Conservation (phyloP, 2,888 invertebrate species). For the Agelastica alni region DNA sequence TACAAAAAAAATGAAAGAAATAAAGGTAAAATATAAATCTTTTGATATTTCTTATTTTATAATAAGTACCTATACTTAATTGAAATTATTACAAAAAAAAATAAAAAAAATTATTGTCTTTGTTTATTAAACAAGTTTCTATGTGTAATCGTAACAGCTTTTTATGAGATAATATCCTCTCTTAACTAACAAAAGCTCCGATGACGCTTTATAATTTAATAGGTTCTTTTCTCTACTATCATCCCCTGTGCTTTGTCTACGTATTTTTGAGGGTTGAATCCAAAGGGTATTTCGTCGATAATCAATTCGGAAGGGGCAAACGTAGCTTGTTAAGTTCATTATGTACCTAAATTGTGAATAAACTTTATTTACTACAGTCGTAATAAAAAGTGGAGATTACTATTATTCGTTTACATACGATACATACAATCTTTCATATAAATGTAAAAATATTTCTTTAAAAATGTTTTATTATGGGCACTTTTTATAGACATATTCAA, state of each 20-base stretch:
- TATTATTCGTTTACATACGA: too few relatives aligned
- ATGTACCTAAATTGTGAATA: conserved; percentile 25
- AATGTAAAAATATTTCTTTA: too few relatives aligned
- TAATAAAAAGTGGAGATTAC: neutral
- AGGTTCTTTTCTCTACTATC: conserved; percentile 22
- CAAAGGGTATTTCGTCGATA: conserved; percentile 20
- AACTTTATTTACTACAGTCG: conserved; percentile 6
- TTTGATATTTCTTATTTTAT: too few relatives aligned
- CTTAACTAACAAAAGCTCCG: conserved; percentile 19
- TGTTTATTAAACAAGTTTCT: too few relatives aligned
- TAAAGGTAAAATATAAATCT: too few relatives aligned
- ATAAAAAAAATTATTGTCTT: too few relatives aligned
- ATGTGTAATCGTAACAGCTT: neutral
- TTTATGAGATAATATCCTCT: conserved; percentile 17
- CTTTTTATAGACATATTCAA: too few relatives aligned
- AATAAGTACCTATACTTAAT: too few relatives aligned
- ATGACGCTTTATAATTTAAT: conserved; percentile 31
- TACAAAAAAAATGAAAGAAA: too few relatives aligned
- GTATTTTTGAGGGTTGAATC: conserved; percentile 20
- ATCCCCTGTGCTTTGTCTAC: conserved; percentile 24
- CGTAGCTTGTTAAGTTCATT: conserved; percentile 30
- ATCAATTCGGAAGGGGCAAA: conserved; percentile 27
- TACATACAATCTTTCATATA: too few relatives aligned
- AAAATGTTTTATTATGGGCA: too few relatives aligned
- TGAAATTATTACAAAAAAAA: too few relatives aligned